phyloP scores from a whole-genome alignment of 2,888 invertebrate species.

The Leptogaster cylindrica region DNA sequence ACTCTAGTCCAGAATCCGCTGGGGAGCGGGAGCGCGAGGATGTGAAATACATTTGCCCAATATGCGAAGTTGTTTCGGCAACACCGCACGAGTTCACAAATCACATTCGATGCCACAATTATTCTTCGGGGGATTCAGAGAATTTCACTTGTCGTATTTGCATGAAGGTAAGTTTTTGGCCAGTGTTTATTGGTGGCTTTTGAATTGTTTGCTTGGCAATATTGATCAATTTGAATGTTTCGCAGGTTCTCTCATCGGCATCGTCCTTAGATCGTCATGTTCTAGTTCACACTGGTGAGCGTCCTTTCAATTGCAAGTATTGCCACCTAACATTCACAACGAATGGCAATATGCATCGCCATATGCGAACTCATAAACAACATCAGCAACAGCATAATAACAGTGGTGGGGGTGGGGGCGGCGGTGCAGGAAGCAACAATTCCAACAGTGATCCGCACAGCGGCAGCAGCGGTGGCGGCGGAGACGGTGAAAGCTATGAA shows the following conservation, averaged over 20 bases:
- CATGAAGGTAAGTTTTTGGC: conserved; percentile 59
- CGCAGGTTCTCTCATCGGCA: conserved; percentile 74
- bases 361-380: conserved; percentile 74
- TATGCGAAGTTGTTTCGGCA: conserved; percentile 68
- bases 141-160: conserved; percentile 62
- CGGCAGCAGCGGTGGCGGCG: conserved; percentile 47
- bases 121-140: conserved; percentile 63
- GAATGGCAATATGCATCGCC: conserved; percentile 85
- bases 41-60: conserved; percentile 67
- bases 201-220: not conserved
- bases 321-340: conserved; percentile 84
- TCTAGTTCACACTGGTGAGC: conserved; percentile 79
- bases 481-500: conserved; percentile 65
- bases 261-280: conserved; percentile 82
- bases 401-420: conserved; percentile 45
- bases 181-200: too few relatives aligned
- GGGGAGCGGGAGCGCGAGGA: conserved; percentile 54
- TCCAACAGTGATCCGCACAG: conserved; percentile 49
- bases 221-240: not conserved
- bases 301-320: conserved; percentile 79
- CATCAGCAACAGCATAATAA: conserved; percentile 59
- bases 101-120: conserved; percentile 72
- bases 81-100: conserved; percentile 73
- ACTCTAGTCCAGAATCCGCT: conserved; percentile 57
- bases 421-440: conserved; percentile 41